phyloP scores from a whole-genome alignment of 2,888 invertebrate genomes.

The Alviniconcha strummeri region DNA sequence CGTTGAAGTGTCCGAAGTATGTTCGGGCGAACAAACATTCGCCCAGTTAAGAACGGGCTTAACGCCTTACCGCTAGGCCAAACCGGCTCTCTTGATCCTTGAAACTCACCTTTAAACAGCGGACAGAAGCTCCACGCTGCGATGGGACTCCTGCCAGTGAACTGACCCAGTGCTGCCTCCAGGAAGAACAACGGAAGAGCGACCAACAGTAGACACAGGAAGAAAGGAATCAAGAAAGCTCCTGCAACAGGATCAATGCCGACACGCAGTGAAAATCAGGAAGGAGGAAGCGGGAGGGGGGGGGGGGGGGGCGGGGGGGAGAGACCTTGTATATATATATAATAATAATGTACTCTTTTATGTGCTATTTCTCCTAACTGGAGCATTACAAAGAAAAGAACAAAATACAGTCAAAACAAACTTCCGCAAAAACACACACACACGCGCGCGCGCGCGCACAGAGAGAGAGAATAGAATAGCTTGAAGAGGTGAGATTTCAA shows the following conservation, averaged over 20 bases:
- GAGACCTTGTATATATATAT: not conserved
- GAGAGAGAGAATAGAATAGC: too few relatives aligned
- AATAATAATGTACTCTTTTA: too few relatives aligned
- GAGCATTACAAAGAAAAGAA: too few relatives aligned
- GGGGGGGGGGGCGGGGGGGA: not conserved
- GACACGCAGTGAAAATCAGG: not conserved
- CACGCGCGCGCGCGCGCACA: too few relatives aligned
- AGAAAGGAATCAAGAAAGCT: constrained; percentile 18
- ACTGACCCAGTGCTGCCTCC: constrained; percentile 22
- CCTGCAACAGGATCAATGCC: not conserved
- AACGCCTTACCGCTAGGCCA: too few relatives aligned
- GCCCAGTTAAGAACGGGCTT: not conserved
- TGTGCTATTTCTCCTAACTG: too few relatives aligned
- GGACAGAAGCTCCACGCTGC: constrained; percentile 24
- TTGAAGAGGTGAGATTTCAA: too few relatives aligned
- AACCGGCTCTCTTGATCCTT: too few relatives aligned
- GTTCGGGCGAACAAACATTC: not conserved
- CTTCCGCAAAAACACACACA: too few relatives aligned
- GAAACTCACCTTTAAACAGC: constrained; percentile 7
- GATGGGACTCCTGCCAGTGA: constrained; percentile 5
- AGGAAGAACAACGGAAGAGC: constrained; percentile 24
- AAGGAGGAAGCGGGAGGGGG: not conserved
- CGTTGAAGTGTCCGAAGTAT: too few relatives aligned
- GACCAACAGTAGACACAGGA: constrained; percentile 1
- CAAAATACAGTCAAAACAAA: too few relatives aligned